phyloP scores from a whole-genome alignment of 2,113 vertebrate species.

The Apus apus region DNA sequence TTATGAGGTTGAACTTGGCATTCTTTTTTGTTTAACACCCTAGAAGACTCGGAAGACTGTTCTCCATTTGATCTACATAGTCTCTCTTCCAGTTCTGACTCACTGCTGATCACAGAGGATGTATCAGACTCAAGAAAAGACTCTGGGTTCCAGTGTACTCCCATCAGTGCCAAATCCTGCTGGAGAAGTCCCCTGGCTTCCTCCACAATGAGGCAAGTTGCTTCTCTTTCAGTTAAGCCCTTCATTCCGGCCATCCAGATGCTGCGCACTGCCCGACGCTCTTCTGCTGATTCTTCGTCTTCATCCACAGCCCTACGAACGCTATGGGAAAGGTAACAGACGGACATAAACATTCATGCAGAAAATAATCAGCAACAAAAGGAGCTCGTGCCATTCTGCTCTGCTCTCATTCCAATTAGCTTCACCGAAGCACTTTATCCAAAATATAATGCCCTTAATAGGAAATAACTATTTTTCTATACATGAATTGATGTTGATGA shows the following conservation, averaged over 20 bases:
- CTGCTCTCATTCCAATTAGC: background rate
- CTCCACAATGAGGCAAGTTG: constrained; percentile 85
- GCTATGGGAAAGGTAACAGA: constrained; percentile 36
- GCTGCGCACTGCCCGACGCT: constrained; percentile 83
- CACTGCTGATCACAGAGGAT: constrained; percentile 15
- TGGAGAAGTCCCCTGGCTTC: constrained; percentile 90
- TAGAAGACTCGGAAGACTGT: background rate
- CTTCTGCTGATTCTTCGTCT: constrained; percentile 87
- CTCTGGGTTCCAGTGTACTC: constrained; percentile 86
- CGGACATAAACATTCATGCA: background rate
- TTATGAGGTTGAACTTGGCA: background rate
- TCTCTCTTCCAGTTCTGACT: constrained; percentile 53
- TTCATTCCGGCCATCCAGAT: constrained; percentile 88
- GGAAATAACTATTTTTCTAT: background rate
- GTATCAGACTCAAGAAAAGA: constrained; percentile 26
- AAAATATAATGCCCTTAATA: background rate
- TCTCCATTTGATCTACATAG: background rate
- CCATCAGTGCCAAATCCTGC: constrained; percentile 88
- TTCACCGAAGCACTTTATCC: background rate
- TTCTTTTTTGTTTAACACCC: constrained; percentile 8
- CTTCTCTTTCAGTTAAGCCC: constrained; percentile 88
- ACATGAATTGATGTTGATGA: background rate
- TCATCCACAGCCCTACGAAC: constrained; percentile 90
- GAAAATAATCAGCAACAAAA: background rate
- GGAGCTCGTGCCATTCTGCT: background rate